These are phyloP conservation scores for Adineta ricciae DNA, from an alignment of 2,888 invertebrate genomes.

Conservation along the genomic window DNA sequence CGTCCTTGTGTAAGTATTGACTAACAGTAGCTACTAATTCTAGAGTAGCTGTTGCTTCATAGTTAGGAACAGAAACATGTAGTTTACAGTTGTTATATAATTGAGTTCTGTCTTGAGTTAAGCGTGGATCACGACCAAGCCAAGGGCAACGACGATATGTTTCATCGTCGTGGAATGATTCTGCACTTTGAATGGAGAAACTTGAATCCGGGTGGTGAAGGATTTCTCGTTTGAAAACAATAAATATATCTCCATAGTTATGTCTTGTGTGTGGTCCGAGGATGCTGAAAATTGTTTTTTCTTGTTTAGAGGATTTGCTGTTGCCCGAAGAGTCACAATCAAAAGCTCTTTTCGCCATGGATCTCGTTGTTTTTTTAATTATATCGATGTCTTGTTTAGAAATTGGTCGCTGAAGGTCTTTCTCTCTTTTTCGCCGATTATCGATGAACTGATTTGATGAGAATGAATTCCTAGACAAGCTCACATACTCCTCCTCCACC, in stretches of 20 bases:
- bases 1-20: too few relatives aligned
- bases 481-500: neutral
- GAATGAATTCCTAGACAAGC: too few relatives aligned
- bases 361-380: too few relatives aligned
- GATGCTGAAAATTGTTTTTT: neutral
- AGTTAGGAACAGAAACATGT: neutral
- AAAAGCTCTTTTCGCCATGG: too few relatives aligned
- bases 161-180: neutral
- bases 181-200: neutral
- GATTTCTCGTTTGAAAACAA: neutral
- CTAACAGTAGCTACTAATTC: neutral
- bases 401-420: rapidly evolving
- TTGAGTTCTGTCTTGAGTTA: neutral
- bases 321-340: neutral
- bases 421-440: rapidly evolving
- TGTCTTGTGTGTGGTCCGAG: neutral
- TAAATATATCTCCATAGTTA: neutral
- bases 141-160: neutral
- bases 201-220: neutral
- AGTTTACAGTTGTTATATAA: neutral
- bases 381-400: neutral
- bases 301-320: too few relatives aligned
- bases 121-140: neutral
- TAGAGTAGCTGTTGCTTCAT: neutral
- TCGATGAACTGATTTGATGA: neutral